Evolutionary conservation across 1,140 invertebrate species (phyloP), one percentile per base, ranked within the genome.

Genomic region (Zaprionus nigranus): DNA sequence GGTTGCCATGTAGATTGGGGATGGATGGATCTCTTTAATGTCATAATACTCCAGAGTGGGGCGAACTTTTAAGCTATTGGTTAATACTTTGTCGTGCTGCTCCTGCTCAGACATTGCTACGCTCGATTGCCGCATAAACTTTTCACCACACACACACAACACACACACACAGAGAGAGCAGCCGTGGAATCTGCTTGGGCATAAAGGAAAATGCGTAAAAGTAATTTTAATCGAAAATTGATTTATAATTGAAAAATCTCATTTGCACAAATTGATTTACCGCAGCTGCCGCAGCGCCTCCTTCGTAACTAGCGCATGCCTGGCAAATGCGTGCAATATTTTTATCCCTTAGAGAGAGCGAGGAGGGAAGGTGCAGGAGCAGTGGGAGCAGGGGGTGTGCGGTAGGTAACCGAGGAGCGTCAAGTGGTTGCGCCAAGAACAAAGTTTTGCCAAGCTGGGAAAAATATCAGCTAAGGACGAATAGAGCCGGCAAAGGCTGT

Each of bases 171-270:
- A 13, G 3, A 36, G 3, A 63, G 51, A 81, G 62, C 56, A 22
- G 58, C 13, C 54, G 12, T 15, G 12, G 43, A 36, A 49, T 22
- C 68, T 58, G 51, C 5, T 40, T 34, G 46, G 36, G 49, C 71
- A 62, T 74, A 87, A 87, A 82, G 78, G 79, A 88, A 78, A 75
- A 81, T 90, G 85, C 78, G 84, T 88, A 84, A 88, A 88, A 88
- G 84, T 79, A 88, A 92, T 92, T 90, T 92, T 91, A 92, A 91
- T 92, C 86, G 90, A 92, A 92, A 92, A 91, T 92, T 91, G 90
- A 92, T 92, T 92, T 92, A 92, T 92, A 92, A 92, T 92, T 92
- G 90, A 91, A 92, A 92, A 90, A 90, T 90, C 85, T 92, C 81
- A 88, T 88, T 91, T 87, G 80, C 77, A 92, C 86, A 90, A 92